Percentiles rank a stretch among this genome's conserved stretches.
These are phyloP conservation scores for Ochropleura leucogaster DNA, from an alignment of 2,888 invertebrate species.

Conservation along the genomic window DNA sequence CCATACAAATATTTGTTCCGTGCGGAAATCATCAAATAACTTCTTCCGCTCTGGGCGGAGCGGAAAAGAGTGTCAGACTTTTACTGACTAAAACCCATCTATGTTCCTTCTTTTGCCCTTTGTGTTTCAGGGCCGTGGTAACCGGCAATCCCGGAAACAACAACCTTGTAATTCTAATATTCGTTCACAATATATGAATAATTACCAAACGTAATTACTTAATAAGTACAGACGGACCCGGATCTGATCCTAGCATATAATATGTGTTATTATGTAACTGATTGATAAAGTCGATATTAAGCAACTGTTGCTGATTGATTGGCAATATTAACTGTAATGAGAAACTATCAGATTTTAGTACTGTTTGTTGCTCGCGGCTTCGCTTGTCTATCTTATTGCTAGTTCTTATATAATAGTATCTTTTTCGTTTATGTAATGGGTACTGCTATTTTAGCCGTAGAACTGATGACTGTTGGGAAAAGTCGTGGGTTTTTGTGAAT, in stretches of 20 bases:
- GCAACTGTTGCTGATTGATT: constrained; percentile 44
- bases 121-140: too few species aligned
- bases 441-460: too few species aligned
- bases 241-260: constrained; percentile 37
- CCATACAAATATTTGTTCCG: too few species aligned
- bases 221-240: constrained; percentile 29
- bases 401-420: too few species aligned
- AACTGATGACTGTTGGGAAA: too few species aligned
- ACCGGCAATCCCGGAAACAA: background rate
- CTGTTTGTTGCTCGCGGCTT: constrained; percentile 3
- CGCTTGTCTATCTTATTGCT: background rate
- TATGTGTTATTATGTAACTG: constrained; percentile 43
- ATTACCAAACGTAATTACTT: constrained; percentile 38
- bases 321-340: constrained; percentile 46
- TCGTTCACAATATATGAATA: constrained; percentile 37
- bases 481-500: too few species aligned
- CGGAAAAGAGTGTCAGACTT: too few species aligned
- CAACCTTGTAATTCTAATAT: constrained; percentile 19
- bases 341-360: constrained; percentile 35
- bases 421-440: constrained; percentile 4
- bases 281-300: constrained; percentile 42
- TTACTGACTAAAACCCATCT: too few species aligned
- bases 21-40: too few species aligned
- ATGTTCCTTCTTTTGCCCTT: too few species aligned
- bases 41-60: too few species aligned